phyloP scores from a whole-genome alignment of 2,797 vertebrate species.

The Serranus cabrilla region DNA sequence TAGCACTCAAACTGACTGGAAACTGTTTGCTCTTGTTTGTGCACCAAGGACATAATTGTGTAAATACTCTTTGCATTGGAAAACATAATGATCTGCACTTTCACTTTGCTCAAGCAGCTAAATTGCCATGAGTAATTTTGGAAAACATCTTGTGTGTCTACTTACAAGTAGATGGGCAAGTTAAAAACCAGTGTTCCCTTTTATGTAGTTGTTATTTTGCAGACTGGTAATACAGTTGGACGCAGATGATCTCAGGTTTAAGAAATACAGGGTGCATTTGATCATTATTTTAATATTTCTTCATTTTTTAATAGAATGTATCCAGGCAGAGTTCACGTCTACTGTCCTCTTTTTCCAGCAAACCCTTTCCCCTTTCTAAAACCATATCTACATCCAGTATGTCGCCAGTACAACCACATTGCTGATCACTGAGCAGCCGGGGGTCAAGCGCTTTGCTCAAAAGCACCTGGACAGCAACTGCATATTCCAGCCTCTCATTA shows the following conservation, averaged over 20 bases:
- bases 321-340: not conserved
- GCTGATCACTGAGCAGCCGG: conserved; percentile 51
- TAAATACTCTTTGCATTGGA: not conserved
- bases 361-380: no score
- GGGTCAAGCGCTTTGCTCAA: conserved; percentile 49
- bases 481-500: conserved; percentile 53
- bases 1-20: not conserved
- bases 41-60: not conserved
- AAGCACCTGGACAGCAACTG: conserved; percentile 52
- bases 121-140: conserved; percentile 1
- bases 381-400: conserved; percentile 24
- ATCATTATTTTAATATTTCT: not conserved
- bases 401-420: conserved; percentile 8
- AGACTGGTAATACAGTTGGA: not conserved
- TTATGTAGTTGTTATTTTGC: not conserved
- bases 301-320: not conserved
- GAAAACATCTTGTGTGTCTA: not conserved
- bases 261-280: not conserved
- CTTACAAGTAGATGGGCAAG: not conserved
- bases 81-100: not conserved
- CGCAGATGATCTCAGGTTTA: no score
- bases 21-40: not conserved
- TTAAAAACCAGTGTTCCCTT: not conserved
- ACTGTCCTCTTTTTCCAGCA: not conserved
- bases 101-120: not conserved